These are phyloP conservation scores for Metacarcinus magister DNA, from an alignment of 2,888 invertebrate genomes.

Conservation along the genomic window DNA sequence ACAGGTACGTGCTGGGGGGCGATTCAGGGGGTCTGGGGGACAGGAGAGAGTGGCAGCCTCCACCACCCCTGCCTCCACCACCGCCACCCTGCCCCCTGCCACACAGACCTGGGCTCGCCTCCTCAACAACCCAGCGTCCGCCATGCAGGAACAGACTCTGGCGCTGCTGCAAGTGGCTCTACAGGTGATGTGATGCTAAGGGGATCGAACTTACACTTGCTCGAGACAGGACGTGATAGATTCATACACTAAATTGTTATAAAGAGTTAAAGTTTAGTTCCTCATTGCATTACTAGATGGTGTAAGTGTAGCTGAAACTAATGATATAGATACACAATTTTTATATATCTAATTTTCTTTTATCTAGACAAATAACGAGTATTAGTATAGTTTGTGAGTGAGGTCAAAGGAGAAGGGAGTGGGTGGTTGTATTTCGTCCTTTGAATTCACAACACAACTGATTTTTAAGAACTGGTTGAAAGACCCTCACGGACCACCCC, in stretches of 20 bases:
- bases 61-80: constrained; percentile 47
- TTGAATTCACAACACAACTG: constrained; percentile 21
- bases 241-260: background rate
- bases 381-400: background rate
- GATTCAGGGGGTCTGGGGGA: constrained; percentile 46
- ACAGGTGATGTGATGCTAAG: constrained; percentile 46
- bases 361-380: background rate
- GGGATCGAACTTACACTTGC: background rate
- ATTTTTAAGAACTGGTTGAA: background rate
- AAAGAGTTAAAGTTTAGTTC: too few species aligned
- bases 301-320: too few species aligned
- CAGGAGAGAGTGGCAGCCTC: background rate
- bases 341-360: background rate
- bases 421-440: background rate
- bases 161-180: constrained; percentile 70
- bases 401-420: background rate
- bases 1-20: constrained; percentile 65
- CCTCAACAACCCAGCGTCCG: constrained; percentile 56
- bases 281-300: too few species aligned
- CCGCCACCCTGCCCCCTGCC: constrained; percentile 65
- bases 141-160: constrained; percentile 65
- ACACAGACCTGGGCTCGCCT: constrained; percentile 72
- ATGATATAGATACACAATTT: too few species aligned
- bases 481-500: background rate
- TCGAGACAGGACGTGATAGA: background rate